phyloP scores from a whole-genome alignment of 2,797 vertebrate genomes.

The Sebastes baramenuke region DNA sequence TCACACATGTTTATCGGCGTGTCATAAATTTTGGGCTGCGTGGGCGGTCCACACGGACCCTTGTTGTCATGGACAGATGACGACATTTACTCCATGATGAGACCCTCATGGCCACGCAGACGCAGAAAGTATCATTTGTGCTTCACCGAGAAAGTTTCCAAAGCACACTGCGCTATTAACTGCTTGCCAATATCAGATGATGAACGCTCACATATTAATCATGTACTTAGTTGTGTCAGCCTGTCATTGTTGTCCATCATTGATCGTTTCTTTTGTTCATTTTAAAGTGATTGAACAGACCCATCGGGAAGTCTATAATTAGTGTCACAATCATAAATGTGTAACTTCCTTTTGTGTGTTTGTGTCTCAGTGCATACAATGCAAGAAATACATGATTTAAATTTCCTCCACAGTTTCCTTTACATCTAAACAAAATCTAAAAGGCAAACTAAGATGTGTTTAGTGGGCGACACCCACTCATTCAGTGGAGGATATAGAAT shows the following conservation, averaged over 20 bases:
- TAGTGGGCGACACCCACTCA: not conserved
- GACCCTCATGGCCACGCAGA: not conserved
- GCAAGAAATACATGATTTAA: not conserved
- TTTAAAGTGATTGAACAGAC: not conserved
- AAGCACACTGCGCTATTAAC: not conserved
- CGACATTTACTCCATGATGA: not conserved
- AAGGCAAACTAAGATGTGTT: not conserved
- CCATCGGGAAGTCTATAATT: not conserved
- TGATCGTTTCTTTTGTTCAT: not conserved
- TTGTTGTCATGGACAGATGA: not conserved
- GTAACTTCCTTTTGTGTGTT: not conserved
- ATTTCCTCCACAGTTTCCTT: not conserved
- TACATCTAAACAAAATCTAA: not conserved
- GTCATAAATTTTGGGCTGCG: not conserved
- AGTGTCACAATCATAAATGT: not conserved
- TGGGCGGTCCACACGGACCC: too few species aligned
- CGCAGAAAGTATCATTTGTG: not conserved
- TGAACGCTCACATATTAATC: not conserved
- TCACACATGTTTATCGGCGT: not conserved
- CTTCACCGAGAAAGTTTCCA: not conserved
- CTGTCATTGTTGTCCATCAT: not conserved
- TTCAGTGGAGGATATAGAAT: not conserved
- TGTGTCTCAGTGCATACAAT: not conserved
- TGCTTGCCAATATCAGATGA: conserved; percentile 8
- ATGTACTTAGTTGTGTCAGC: not conserved